Evolutionary conservation across 2,113 vertebrate genomes (phyloP), one percentile per base, ranked within the genome.

Genomic region (Pholis gunnellus): DNA sequence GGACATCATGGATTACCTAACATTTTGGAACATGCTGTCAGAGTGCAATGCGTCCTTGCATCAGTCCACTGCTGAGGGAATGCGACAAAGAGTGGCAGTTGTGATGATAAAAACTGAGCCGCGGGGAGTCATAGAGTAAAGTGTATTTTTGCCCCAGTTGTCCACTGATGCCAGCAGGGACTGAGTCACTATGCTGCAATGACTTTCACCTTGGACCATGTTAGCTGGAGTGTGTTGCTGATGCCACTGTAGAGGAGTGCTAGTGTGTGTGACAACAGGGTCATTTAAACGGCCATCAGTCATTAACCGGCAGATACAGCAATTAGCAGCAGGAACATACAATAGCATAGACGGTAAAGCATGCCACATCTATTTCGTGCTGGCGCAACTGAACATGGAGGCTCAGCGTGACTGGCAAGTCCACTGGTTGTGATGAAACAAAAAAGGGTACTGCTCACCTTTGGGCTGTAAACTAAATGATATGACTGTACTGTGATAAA

Each of bases 131-230:
- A 31, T 71, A 40, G 73, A 76, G 73, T 48, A 75, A 85, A 74
- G 66, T 61, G 77, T 79, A 40, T 80, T 83, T 72, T 75, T 77
- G 78, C 52, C 87, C 81, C 76, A 68, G 56, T 83, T 82, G 72
- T 66, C 79, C 72, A 54, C 69, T 42, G 71, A 78, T 80, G 76
- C 85, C 83, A 72, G 75, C 79, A 75, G 76, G 81, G 72, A 63
- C 73, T 77, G 80, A 87, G 80, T 91, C 79, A 83, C 85, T 50
- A 11, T 65, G 73, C 85, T 63, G 81, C 81, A 61, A 20, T 82
- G 81, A 68, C 79, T 89, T 89, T 90, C 87, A 92, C 89, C 91
- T 91, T 91, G 84, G 68, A 76, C 81, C 72, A 38, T 1, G 67
- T 70, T 72, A 27, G 78, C 80, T 59, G 18, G 46, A 18, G 48